Evolutionary conservation across 35 echinoderm and acorn worm species (phyloP), one percentile per base, ranked within the genome.

Genomic region (Apostichopus parvimensis): DNA sequence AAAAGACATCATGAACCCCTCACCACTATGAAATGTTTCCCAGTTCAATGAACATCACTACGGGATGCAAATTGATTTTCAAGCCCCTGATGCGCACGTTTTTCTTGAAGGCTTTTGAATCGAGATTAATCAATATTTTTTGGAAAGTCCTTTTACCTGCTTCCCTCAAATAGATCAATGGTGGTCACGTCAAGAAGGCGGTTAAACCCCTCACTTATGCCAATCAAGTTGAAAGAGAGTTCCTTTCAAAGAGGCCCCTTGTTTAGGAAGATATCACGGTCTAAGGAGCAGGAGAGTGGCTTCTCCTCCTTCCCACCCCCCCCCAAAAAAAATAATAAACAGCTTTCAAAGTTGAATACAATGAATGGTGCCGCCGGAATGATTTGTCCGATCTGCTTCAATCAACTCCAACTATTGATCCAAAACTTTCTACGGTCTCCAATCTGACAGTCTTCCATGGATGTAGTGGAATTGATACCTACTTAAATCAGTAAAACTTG

Each of bases 181-280:
- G 13, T 80, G 13, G 78, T 80, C 78, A 80, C 21, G 24, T 45
- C 78, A 80, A 80, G 24, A 53, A 80, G 24, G 53, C 25, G 53
- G 78, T 80, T 34, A 80, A 25, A 25, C 18, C 18, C 25, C 53
- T 45, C 21, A 80, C 78, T 53, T 80, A 25, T 80, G 78, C 78
- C 78, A 80, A 80, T 80, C 78, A 80, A 80, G 20, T 80, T 80
- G 78, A 80, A 80, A 80, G 18, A 8, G 78, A 12, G 78, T 80
- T 45, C 22, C 53, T 14, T 80, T 53, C 78, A 80, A 34, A 68
- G 64, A 8, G 11, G 6, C 6, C 26, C 78, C 78, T 26, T 45
- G 9, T 80, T 25, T 10, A 12, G 34, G 26, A 26, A 80, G 10
- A 80, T 80, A 80, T 80, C 78, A 80, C 34, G 78, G 78, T 45